Conservation (phyloP, 2,113 vertebrate genomes). For the Dissostichus mawsoni region DNA sequence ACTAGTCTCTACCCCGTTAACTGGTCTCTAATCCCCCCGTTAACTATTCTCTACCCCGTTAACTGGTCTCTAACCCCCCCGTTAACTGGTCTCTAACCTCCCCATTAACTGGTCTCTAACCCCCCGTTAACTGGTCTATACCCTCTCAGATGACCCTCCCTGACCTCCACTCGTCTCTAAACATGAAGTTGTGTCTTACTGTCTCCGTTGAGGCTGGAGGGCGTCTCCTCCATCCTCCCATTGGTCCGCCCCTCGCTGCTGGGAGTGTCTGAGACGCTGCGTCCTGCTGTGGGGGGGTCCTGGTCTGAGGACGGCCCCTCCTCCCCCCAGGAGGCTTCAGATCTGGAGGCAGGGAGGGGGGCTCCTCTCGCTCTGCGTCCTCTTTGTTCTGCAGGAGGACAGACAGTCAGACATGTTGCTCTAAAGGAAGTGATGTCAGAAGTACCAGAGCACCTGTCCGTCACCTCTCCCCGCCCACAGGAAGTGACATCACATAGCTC, state of each 20-base stretch:
- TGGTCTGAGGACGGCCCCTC: constrained; percentile 92
- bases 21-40: too few species aligned
- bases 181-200: constrained; percentile 62
- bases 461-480: too few species aligned
- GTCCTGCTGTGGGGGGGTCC: constrained; percentile 87
- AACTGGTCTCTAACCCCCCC: too few species aligned
- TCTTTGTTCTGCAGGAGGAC: not conserved
- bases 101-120: too few species aligned
- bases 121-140: too few species aligned
- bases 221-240: constrained; percentile 76
- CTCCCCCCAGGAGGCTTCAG: constrained; percentile 79
- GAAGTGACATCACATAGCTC: constrained; percentile 45
- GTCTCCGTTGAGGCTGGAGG: constrained; percentile 83
- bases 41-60: too few species aligned
- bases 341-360: accelerated
- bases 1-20: too few species aligned
- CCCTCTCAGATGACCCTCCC: too few species aligned
- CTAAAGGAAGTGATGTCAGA: not conserved
- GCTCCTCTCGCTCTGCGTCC: constrained; percentile 30
- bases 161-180: too few species aligned
- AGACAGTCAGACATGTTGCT: not conserved
- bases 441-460: too few species aligned
- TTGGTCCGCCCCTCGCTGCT: constrained; percentile 87
- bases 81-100: too few species aligned
- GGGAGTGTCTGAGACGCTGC: constrained; percentile 86